Evolutionary conservation across 2,113 vertebrate genomes (phyloP), one percentile per base, ranked within the genome.

Genomic region (Polypterus senegalus): DNA sequence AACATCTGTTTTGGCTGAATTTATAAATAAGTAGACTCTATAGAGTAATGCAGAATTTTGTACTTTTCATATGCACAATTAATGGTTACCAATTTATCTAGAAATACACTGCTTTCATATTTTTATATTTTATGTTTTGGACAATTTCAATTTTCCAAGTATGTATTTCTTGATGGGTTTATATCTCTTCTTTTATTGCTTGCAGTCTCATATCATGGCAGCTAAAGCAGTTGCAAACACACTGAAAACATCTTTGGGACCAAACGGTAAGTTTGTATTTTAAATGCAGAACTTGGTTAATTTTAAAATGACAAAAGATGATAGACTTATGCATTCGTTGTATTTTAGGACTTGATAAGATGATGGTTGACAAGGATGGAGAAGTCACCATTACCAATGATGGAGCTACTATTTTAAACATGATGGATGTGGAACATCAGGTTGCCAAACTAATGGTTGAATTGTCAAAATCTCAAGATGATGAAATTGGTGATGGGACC

Each of bases 381-480:
- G 94, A 99, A 10, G 94, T 98, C 63, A 97, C 97, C 0, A 86
- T 99, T 46, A 99, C 97, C n/a, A 99, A 99, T 3, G 95, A 99
- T n/a, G 97, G 97, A 1, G 97, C 97, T 63, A 99, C 97, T 5
- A 98, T 99, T 65, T 81, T 99, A 52, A 86, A 90, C 71, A 91
- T 99, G 97, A 99, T 99, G 97, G 97, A 98, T 65, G 92, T 99
- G 1, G 95, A 99, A 48, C 95, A 99, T 68, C 95, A 97, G 75
- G 95, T 98, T 61, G 95, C 97, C 62, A 99, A 99, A 51, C 86
- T 99, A 5, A 97, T 99, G 97, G 97, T 99, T 6, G 97, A 99
- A 62, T 80, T 98, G 57, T 91, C 97, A 11, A 98, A 97, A 67
- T 98, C 97, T 58, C 97, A 99, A 65, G 97, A 99, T 79, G 97